Conservation (phyloP, 2,888 invertebrate species). For the Antitype chi region DNA sequence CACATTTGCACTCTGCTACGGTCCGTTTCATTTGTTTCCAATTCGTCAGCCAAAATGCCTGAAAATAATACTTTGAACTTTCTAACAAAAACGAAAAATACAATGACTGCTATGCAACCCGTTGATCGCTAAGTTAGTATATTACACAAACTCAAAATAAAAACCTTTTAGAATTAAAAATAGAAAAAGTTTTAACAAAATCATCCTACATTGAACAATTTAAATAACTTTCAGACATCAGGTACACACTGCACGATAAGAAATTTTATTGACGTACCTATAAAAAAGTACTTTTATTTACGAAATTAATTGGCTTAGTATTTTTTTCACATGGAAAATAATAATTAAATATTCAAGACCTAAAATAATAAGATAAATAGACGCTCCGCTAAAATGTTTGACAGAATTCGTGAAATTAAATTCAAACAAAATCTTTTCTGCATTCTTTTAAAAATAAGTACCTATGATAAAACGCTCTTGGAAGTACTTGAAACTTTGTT, state of each 20-base stretch:
- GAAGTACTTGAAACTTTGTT: background rate
- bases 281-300: conserved; percentile 13
- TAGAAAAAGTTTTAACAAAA: conserved; percentile 28
- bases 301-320: conserved; percentile 38
- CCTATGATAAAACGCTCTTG: background rate
- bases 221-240: background rate
- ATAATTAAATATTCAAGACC: background rate
- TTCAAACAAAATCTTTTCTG: background rate
- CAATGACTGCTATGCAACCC: background rate
- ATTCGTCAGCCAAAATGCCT: conserved; percentile 16
- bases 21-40: conserved; percentile 11
- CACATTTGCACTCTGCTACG: conserved; percentile 37
- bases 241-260: conserved; percentile 35
- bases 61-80: background rate
- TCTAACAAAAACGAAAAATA: background rate
- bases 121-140: background rate
- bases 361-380: background rate
- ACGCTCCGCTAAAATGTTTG: background rate
- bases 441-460: background rate
- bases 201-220: conserved; percentile 31
- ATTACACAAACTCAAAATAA: background rate
- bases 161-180: conserved; percentile 44
- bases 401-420: background rate
- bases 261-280: conserved; percentile 32
- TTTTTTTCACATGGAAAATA: background rate